These are phyloP conservation scores for Chloroceryle amazona DNA, from an alignment of 2,797 vertebrate genomes.

Conservation along the genomic window DNA sequence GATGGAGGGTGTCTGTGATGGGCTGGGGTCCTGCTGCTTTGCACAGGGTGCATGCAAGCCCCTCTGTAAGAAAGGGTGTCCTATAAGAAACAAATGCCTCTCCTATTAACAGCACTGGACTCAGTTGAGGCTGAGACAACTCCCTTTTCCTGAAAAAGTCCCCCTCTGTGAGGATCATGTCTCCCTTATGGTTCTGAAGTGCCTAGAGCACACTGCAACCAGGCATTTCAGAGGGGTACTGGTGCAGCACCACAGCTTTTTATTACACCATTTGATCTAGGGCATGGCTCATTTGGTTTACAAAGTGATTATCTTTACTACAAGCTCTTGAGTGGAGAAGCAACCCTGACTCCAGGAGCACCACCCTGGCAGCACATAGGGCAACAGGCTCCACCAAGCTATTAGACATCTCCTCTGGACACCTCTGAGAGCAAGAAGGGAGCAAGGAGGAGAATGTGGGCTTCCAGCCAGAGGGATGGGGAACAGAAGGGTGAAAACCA, in stretches of 20 bases:
- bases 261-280: background rate
- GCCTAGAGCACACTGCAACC: background rate
- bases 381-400: background rate
- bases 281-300: rapidly evolving
- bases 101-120: background rate
- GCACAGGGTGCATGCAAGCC: rapidly evolving
- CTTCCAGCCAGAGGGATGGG: rapidly evolving
- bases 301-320: background rate
- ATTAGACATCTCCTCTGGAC: rapidly evolving
- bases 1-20: rapidly evolving
- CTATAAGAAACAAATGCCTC: background rate
- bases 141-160: background rate
- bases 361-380: rapidly evolving
- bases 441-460: background rate
- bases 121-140: rapidly evolving
- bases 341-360: background rate
- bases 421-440: background rate
- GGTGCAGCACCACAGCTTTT: background rate
- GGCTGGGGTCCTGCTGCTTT: rapidly evolving
- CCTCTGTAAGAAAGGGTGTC: background rate
- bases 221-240: background rate
- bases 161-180: background rate
- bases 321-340: rapidly evolving
- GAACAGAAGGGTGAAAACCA: background rate
- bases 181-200: background rate